A percentile compares a stretch with the other conserved stretches of the same genome.
These are phyloP conservation scores for Saxicola maurus DNA, from an alignment of 2,797 vertebrate species.

Conservation along the genomic window DNA sequence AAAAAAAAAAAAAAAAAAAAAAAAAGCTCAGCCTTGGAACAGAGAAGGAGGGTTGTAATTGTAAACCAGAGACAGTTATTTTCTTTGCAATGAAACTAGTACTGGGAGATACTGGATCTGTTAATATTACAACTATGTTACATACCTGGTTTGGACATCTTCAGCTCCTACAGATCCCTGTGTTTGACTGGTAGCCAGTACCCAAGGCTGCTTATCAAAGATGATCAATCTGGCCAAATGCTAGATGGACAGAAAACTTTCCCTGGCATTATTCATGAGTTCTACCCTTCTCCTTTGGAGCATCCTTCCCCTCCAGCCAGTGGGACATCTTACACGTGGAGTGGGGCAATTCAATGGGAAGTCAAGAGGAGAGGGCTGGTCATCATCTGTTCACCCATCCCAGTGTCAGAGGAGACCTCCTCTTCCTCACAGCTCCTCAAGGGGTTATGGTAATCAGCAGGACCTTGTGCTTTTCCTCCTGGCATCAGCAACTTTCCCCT, in stretches of 20 bases:
- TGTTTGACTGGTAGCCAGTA: background rate
- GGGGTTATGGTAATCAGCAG: constrained; percentile 17
- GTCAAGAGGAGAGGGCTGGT: background rate
- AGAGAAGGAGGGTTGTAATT: background rate
- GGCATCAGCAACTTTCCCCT: constrained; percentile 59
- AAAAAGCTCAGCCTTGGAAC: too few relatives aligned
- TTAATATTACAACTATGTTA: background rate
- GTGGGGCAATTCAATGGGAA: background rate
- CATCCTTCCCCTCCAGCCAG: background rate
- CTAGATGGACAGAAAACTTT: background rate
- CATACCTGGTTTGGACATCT: background rate
- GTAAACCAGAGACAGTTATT: background rate
- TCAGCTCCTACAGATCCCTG: background rate
- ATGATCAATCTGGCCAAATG: background rate
- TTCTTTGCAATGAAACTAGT: background rate
- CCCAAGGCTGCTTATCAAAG: background rate
- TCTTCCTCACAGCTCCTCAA: constrained; percentile 16
- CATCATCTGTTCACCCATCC: background rate
- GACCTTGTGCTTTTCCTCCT: constrained; percentile 47
- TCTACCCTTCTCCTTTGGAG: background rate
- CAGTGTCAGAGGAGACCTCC: background rate
- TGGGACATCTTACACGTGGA: background rate
- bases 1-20: background rate
- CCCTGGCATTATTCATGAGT: background rate
- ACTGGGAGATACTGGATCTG: background rate